phyloP scores from a whole-genome alignment of 2,888 invertebrate species.

The Cheilosia vulpina region DNA sequence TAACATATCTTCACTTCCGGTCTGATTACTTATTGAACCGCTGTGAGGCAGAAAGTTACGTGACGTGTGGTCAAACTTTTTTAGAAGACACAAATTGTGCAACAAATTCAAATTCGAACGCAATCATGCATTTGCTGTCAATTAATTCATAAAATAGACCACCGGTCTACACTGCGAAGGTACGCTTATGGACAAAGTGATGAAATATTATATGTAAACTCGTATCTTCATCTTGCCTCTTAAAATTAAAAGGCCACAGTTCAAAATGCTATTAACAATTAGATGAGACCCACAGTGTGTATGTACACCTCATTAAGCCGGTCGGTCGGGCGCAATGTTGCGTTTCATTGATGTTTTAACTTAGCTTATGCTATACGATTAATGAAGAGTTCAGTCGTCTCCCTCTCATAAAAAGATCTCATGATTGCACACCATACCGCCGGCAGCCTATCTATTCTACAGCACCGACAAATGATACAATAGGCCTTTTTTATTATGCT shows the following conservation, averaged over 20 bases:
- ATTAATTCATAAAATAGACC: constrained; percentile 27
- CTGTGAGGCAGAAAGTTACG: no score
- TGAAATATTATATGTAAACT: constrained; percentile 44
- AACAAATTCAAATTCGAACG: constrained; percentile 12
- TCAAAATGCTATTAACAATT: constrained; percentile 64
- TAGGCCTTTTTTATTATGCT: no score
- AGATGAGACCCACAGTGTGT: constrained; percentile 18
- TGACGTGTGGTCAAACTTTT: background rate
- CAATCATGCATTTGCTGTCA: constrained; percentile 45
- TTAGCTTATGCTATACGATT: constrained; percentile 8
- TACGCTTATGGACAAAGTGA: background rate
- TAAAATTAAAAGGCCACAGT: constrained; percentile 68
- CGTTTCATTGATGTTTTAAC: constrained; percentile 59
- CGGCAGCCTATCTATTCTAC: background rate
- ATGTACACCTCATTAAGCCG: constrained; percentile 33
- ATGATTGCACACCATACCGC: constrained; percentile 27
- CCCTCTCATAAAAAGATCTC: constrained; percentile 19
- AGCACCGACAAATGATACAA: constrained; percentile 39
- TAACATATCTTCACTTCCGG: no score
- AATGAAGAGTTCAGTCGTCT: constrained; percentile 32
- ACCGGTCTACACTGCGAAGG: background rate
- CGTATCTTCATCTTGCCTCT: constrained; percentile 23
- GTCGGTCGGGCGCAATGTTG: constrained; percentile 51
- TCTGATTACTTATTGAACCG: no score
- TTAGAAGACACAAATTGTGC: constrained; percentile 12